These are phyloP conservation scores for Hydrolagus colliei DNA, from an alignment of 2,797 vertebrate species.

Conservation along the genomic window DNA sequence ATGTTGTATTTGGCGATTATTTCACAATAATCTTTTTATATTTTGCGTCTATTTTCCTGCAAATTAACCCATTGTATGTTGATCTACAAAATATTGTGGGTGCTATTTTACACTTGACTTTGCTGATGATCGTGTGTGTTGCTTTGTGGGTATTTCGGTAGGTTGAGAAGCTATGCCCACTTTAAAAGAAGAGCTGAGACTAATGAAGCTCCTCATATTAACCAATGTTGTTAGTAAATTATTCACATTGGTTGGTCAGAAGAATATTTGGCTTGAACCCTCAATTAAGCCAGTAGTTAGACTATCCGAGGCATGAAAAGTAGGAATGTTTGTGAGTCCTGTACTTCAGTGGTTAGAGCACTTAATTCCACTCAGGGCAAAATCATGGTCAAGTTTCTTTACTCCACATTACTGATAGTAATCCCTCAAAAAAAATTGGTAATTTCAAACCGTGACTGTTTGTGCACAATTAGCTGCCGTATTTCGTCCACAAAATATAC, in stretches of 20 bases:
- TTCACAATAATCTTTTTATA: background rate
- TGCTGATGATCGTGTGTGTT: background rate
- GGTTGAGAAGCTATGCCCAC: background rate
- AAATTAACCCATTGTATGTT: background rate
- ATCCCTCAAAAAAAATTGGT: too few species aligned
- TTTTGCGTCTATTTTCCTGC: background rate
- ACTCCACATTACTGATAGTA: too few species aligned
- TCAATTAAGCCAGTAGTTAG: background rate
- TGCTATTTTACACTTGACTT: background rate
- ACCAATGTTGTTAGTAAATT: background rate
- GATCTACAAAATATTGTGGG: background rate
- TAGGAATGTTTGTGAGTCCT: too few species aligned
- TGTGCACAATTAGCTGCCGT: too few species aligned
- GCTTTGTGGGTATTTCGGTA: background rate
- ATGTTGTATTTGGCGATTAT: background rate
- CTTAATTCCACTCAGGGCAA: too few species aligned
- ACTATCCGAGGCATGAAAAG: background rate
- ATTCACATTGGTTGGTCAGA: background rate
- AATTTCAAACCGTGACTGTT: too few species aligned
- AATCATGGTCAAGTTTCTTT: too few species aligned
- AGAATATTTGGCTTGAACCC: background rate
- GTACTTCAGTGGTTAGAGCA: too few species aligned
- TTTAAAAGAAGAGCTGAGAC: background rate
- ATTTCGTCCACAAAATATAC: too few species aligned
- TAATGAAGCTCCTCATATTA: background rate